Evolutionary conservation across 2,113 vertebrate species (phyloP), one percentile per base, ranked within the genome.

Genomic region (Anhinga anhinga): DNA sequence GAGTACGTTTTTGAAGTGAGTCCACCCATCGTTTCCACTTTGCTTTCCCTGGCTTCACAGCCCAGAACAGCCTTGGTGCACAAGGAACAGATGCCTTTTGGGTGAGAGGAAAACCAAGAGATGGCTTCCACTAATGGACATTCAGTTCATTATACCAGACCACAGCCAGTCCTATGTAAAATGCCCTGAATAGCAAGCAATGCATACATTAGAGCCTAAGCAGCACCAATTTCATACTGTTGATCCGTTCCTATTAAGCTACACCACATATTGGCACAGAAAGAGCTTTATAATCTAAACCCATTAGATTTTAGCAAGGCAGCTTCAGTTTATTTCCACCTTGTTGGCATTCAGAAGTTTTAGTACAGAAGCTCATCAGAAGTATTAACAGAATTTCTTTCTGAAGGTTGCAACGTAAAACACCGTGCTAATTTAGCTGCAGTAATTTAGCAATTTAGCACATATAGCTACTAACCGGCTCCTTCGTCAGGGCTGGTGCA

Each of bases 21-120:
- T 70, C 78, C 66, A 65, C 73, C 90, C 73, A 69, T 87, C 73
- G 11, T 40, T 58, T 96, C 90, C 90, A 79, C 90, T 95, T 95
- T 74, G 74, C 82, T 44, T 49, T 63, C 82, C 82, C 62, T 2
- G 15, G 58, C 84, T 87, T 85, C 90, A 85, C 70, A 27, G 40
- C 70, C 65, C 61, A 13, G 34, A 80, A 34, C 30, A 56, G 61
- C 23, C 73, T 10, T 1, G 0, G 70, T 19, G 9, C 56, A 40
- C 5, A 3, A 63, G 66, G 62, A 40, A 16, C 47, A 40, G 55
- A 77, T n/a, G 59, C 91, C 62, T 87, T 69, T 18, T 1, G 11
- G 59, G 86, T 56, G 58, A 92, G 59, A 90, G 36, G 45, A 59
- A 82, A 93, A 34, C 49, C 66, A 65, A 61, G 90, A 67, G 71